Conservation (phyloP, 2,113 vertebrate genomes). For the Barnardius zonarius region DNA sequence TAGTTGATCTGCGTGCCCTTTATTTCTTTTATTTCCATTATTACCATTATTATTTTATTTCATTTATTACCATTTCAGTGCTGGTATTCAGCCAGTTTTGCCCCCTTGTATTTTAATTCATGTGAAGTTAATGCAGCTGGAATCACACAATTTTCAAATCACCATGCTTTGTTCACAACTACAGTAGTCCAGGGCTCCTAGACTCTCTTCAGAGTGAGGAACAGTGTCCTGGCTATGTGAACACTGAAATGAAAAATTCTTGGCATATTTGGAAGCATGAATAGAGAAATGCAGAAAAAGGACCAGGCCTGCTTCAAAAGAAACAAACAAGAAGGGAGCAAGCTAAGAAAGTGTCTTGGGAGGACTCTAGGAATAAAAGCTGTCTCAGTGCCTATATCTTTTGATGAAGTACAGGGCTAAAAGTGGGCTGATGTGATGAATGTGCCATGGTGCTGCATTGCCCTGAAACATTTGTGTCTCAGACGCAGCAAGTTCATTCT, state of each 20-base stretch:
- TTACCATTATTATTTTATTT: too few relatives aligned
- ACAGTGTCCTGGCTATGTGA: not conserved
- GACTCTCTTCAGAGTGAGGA: not conserved
- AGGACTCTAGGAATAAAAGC: not conserved
- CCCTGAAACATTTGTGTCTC: not conserved
- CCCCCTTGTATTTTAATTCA: not conserved
- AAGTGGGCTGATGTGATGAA: not conserved
- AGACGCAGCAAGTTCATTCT: not conserved
- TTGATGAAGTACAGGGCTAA: not conserved
- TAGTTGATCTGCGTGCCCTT: not conserved
- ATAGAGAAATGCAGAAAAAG: not conserved
- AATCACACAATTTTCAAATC: not conserved
- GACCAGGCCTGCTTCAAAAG: not conserved
- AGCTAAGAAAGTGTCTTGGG: not conserved
- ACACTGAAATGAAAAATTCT: not conserved
- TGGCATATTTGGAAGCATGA: not conserved
- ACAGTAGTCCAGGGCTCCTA: not conserved
- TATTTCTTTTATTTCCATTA: not conserved
- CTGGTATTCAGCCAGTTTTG: not conserved
- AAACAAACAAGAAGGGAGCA: not conserved
- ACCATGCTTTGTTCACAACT: not conserved
- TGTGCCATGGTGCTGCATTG: not conserved
- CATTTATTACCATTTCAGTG: not conserved
- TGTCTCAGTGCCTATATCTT: not conserved
- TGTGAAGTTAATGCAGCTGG: not conserved